Percentiles rank a stretch among this genome's conserved stretches.
These are phyloP conservation scores for Podiceps cristatus DNA, from an alignment of 2,113 vertebrate species.

Conservation along the genomic window DNA sequence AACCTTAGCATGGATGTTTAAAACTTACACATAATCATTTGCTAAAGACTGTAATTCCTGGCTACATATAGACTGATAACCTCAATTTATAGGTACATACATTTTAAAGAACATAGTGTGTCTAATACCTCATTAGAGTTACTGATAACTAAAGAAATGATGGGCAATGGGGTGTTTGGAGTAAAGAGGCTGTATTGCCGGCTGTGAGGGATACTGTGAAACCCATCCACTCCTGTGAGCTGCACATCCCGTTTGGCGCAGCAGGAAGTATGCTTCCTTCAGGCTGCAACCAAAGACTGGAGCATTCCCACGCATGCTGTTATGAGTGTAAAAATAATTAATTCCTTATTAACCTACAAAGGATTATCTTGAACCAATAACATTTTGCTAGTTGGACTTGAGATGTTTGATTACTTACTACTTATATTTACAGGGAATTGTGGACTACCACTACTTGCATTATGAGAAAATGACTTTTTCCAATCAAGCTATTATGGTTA, in stretches of 20 bases:
- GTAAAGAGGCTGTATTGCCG: background rate
- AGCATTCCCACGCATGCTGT: background rate
- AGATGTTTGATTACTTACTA: background rate
- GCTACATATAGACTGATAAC: background rate
- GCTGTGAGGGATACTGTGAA: background rate
- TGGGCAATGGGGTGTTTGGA: background rate
- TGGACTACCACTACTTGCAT: background rate
- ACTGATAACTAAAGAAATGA: background rate
- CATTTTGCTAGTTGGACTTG: background rate
- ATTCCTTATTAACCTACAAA: constrained; percentile 19
- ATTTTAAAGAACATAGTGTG: background rate
- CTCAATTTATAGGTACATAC: background rate
- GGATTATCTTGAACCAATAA: background rate
- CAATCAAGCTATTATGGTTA: background rate
- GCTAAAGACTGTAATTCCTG: background rate
- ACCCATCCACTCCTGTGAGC: background rate
- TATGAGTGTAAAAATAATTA: constrained; percentile 14
- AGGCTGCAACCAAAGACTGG: background rate
- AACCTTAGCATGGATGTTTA: background rate
- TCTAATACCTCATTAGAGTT: background rate
- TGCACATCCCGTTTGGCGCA: background rate
- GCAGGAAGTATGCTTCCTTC: background rate
- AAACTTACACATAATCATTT: background rate
- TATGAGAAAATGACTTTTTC: background rate
- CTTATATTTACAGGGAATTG: background rate